Evolutionary conservation across 2,797 vertebrate species (phyloP).

Genomic region (Gymnothorax javanicus): DNA sequence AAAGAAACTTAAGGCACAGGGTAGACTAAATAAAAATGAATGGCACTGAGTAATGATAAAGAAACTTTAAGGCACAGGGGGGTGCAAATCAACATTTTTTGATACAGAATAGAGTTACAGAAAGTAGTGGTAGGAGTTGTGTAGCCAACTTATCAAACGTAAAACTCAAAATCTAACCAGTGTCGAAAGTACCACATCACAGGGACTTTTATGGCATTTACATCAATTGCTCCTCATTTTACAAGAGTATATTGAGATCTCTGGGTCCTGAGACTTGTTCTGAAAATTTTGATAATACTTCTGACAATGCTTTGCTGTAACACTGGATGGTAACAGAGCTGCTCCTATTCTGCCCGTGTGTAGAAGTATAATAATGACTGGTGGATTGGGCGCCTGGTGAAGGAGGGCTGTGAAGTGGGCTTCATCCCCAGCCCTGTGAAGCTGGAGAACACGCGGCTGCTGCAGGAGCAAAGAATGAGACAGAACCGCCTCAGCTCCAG

Average conservation of each 20-base stretch:
- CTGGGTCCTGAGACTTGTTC: not conserved
- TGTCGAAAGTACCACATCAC: not conserved
- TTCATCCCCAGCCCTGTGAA: conserved; percentile 95
- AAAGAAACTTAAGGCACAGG: too few relatives aligned
- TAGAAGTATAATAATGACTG: conserved; percentile 98
- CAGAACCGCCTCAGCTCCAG: conserved; percentile 49
- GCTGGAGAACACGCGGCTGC: conserved; percentile 89
- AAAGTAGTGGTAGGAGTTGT: not conserved
- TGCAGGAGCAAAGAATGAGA: conserved; percentile 92
- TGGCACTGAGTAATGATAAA: not conserved
- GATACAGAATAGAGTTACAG: too few relatives aligned
- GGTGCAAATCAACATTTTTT: too few relatives aligned
- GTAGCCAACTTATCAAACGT: not conserved
- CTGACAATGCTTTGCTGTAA: not conserved
- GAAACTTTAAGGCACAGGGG: too few relatives aligned
- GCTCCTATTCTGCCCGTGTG: not conserved
- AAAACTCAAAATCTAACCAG: not conserved
- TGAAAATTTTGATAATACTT: not conserved
- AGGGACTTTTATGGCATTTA: not conserved
- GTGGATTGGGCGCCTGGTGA: conserved; percentile 90
- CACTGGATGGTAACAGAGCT: not conserved
- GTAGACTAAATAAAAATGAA: too few relatives aligned
- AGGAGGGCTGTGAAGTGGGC: conserved; percentile 80
- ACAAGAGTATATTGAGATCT: not conserved
- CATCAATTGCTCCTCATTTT: not conserved